These are phyloP conservation scores for Chloebia gouldiae DNA, from an alignment of 2,113 vertebrate genomes.

Conservation along the genomic window DNA sequence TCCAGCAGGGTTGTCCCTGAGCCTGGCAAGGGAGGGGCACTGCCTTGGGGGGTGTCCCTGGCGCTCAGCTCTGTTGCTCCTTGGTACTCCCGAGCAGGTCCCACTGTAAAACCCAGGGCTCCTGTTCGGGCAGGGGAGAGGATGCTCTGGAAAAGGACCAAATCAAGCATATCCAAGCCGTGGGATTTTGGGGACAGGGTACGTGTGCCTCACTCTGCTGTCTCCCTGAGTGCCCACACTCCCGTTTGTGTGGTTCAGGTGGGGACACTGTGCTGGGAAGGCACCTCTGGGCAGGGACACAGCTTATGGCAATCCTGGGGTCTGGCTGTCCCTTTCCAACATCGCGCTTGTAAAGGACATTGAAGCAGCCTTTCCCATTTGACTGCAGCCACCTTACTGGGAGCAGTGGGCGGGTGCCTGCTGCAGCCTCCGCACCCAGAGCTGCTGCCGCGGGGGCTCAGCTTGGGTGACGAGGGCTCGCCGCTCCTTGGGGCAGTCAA, in stretches of 20 bases:
- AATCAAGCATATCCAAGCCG: rapidly evolving
- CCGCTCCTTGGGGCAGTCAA: rapidly evolving
- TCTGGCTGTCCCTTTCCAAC: neutral
- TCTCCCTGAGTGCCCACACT: neutral
- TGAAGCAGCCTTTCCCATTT: neutral
- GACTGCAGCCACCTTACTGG: neutral
- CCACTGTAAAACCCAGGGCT: rapidly evolving
- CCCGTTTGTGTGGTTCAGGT: rapidly evolving
- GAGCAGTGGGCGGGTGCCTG: neutral
- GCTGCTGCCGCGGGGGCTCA: neutral
- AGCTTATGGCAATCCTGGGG: rapidly evolving
- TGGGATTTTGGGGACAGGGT: neutral
- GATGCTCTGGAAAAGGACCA: neutral
- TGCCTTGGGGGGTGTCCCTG: neutral
- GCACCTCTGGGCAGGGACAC: neutral
- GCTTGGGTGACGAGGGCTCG: neutral
- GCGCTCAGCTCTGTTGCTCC: neutral
- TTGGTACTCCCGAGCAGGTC: neutral
- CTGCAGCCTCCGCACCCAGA: neutral
- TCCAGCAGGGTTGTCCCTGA: neutral
- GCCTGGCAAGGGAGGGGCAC: neutral
- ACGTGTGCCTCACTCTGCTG: rapidly evolving
- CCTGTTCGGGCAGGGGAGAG: neutral
- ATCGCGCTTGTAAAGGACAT: rapidly evolving
- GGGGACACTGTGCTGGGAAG: rapidly evolving